Percentiles rank a stretch among this genome's conserved stretches.
Conservation (phyloP, 2,113 vertebrate species). For the Leptobrachium leishanense region DNA sequence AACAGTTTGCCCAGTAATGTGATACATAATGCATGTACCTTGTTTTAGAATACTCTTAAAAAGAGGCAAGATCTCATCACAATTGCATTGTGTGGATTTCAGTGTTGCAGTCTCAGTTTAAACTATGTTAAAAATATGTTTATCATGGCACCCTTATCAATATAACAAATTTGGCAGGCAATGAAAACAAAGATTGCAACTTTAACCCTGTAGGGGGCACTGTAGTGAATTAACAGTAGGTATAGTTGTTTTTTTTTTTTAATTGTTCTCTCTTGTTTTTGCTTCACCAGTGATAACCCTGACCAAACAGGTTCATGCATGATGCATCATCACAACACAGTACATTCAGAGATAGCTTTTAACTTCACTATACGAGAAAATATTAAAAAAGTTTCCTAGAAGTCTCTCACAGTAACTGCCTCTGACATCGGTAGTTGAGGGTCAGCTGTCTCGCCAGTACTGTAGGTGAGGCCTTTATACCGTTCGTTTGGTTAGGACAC, state of each 20-base stretch:
- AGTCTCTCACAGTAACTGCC: conserved; percentile 82
- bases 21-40: conserved; percentile 88
- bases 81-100: conserved; percentile 47
- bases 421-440: conserved; percentile 74
- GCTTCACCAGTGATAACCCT: conserved; percentile 76
- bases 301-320: conserved; percentile 80
- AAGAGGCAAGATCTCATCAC: conserved; percentile 69
- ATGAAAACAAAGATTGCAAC: conserved; percentile 65
- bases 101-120: conserved; percentile 70
- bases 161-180: conserved; percentile 72
- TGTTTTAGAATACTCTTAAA: conserved; percentile 67
- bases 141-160: conserved; percentile 73
- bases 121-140: conserved; percentile 58
- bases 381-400: conserved; percentile 67
- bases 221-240: conserved; percentile 70
- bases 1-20: conserved; percentile 84
- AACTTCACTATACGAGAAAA: conserved; percentile 66
- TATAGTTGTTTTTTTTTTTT: conserved; percentile 76
- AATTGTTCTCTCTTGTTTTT: conserved; percentile 73
- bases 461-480: conserved; percentile 73
- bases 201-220: conserved; percentile 69
- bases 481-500: conserved; percentile 70
- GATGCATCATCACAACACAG: conserved; percentile 77
- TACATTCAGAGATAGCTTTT: conserved; percentile 83
- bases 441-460: conserved; percentile 69